Percentiles rank a stretch among this genome's conserved stretches.
phyloP scores from a whole-genome alignment of 2,888 invertebrate species.

The Troides helena region DNA sequence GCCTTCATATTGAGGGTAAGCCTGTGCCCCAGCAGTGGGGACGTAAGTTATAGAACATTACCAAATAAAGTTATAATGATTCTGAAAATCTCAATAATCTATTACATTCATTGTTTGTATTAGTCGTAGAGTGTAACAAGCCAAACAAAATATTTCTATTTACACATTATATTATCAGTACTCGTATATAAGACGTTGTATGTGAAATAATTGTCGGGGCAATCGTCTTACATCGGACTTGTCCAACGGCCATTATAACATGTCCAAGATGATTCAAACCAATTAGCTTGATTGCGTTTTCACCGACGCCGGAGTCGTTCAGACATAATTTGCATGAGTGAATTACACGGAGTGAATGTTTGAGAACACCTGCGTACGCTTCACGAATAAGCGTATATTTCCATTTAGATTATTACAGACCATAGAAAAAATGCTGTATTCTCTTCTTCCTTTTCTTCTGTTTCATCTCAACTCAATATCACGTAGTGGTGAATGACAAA shows the following conservation, averaged over 20 bases:
- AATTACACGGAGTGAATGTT: slow-evolving; percentile 29
- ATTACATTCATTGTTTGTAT: not conserved
- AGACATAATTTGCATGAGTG: slow-evolving; percentile 38
- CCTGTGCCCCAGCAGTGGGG: too few relatives aligned
- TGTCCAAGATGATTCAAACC: slow-evolving; percentile 13
- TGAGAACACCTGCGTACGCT: slow-evolving; percentile 24
- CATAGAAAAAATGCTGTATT: too few relatives aligned
- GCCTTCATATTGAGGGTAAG: too few relatives aligned
- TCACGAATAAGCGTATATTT: not conserved
- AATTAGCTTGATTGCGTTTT: slow-evolving; percentile 27
- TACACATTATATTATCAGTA: too few relatives aligned
- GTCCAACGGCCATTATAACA: slow-evolving; percentile 9
- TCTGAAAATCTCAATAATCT: too few relatives aligned
- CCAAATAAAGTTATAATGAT: too few relatives aligned
- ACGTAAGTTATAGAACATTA: too few relatives aligned
- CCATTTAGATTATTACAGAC: not conserved
- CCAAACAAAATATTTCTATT: not conserved
- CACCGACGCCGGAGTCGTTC: slow-evolving; percentile 16
- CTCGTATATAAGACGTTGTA: not conserved
- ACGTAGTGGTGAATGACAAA: too few relatives aligned
- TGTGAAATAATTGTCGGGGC: slow-evolving; percentile 32
- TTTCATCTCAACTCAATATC: too few relatives aligned
- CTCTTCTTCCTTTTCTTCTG: too few relatives aligned
- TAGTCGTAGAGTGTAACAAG: not conserved
- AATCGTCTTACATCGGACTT: slow-evolving; percentile 9